A percentile compares a stretch with the other conserved stretches of the same genome.
Evolutionary conservation across 1,140 invertebrate genomes (phyloP).

Genomic region (Drosophila simulans): DNA sequence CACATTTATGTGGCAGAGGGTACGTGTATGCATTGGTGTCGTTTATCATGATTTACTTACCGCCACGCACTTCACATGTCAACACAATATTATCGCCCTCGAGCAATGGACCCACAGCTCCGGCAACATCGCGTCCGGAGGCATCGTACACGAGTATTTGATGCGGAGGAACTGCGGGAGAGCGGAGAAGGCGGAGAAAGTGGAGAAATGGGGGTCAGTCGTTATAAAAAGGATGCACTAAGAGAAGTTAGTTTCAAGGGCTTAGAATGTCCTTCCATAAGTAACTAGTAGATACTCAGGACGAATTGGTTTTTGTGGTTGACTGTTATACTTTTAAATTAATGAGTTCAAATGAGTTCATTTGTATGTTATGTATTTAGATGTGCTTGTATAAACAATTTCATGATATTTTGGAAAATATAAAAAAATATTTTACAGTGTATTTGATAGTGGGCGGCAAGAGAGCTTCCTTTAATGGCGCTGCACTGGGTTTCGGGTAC

Average conservation of each 20-base stretch:
- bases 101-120: slow-evolving; percentile 92
- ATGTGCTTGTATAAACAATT: too few relatives aligned
- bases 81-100: slow-evolving; percentile 92
- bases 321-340: too few relatives aligned
- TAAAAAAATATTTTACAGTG: slow-evolving; percentile 8
- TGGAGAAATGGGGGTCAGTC: slow-evolving; percentile 9
- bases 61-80: slow-evolving; percentile 95
- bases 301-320: too few relatives aligned
- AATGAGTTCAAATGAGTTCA: too few relatives aligned
- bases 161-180: slow-evolving; percentile 91
- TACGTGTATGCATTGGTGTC: slow-evolving; percentile 66
- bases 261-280: too few relatives aligned
- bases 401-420: too few relatives aligned
- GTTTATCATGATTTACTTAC: slow-evolving; percentile 87
- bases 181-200: slow-evolving; percentile 9
- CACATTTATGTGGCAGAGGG: slow-evolving; percentile 71
- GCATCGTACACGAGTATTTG: slow-evolving; percentile 93
- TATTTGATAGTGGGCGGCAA: neutral
- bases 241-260: neutral
- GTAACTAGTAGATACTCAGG: too few relatives aligned
- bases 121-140: slow-evolving; percentile 90
- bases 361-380: too few relatives aligned
- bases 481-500: slow-evolving; percentile 77
- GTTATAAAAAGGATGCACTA: slow-evolving; percentile 27
- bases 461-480: slow-evolving; percentile 53